phyloP scores from a whole-genome alignment of 2,888 invertebrate genomes.

The Bibio marci region DNA sequence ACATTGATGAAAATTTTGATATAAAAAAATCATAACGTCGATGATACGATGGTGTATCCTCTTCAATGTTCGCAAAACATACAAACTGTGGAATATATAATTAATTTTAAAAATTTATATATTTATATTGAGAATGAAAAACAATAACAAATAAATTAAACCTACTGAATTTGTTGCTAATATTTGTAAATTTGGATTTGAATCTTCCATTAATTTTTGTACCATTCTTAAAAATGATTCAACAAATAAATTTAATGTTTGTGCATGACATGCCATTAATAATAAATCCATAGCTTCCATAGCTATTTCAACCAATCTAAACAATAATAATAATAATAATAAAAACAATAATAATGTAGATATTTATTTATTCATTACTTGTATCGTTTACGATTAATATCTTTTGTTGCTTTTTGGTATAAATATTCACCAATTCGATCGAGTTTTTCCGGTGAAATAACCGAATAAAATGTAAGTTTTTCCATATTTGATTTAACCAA shows the following conservation, averaged over 20 bases:
- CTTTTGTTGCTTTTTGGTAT: constrained; percentile 75
- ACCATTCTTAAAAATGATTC: constrained; percentile 98
- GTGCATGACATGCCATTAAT: constrained; percentile 89
- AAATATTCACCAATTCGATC: constrained; percentile 97
- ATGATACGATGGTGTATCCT: constrained; percentile 98
- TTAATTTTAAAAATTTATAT: too few species aligned
- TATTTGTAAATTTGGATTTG: constrained; percentile 88
- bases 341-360: constrained; percentile 5
- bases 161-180: constrained; percentile 87
- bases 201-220: constrained; percentile 88
- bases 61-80: constrained; percentile 97
- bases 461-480: constrained; percentile 93
- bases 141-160: constrained; percentile 15
- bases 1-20: constrained; percentile 97
- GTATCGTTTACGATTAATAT: constrained; percentile 71
- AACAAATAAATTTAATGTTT: constrained; percentile 91
- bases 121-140: too few species aligned
- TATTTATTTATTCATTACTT: constrained; percentile 48
- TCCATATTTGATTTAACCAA: constrained; percentile 97
- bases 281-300: constrained; percentile 99
- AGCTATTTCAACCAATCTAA: constrained; percentile 81
- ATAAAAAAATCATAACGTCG: constrained; percentile 98
- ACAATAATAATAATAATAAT: constrained; percentile 11
- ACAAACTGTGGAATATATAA: constrained; percentile 70
- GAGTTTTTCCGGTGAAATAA: constrained; percentile 93